Percentiles rank a stretch among this genome's conserved stretches.
These are phyloP conservation scores for Craterocephalus amniculus DNA, from an alignment of 2,797 vertebrate species.

Conservation along the genomic window DNA sequence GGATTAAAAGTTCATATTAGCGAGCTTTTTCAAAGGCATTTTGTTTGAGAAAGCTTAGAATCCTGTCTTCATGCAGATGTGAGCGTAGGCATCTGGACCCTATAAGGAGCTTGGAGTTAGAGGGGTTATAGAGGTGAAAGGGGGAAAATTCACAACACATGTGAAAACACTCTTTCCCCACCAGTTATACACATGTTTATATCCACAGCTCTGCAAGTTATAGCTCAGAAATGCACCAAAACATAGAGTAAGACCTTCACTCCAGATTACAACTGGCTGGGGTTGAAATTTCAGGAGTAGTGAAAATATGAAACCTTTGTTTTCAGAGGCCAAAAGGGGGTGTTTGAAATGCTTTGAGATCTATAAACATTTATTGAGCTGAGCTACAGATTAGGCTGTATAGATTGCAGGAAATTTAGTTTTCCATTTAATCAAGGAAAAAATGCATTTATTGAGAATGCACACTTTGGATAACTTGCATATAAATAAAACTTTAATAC, in stretches of 20 bases:
- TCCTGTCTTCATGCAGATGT: conserved; percentile 15
- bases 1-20: background rate
- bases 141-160: conserved; percentile 39
- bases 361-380: background rate
- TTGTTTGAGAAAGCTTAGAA: conserved; percentile 13
- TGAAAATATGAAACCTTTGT: background rate
- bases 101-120: conserved; percentile 13
- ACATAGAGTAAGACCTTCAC: background rate
- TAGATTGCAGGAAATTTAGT: background rate
- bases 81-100: conserved; percentile 12
- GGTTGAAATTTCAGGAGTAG: background rate
- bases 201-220: background rate
- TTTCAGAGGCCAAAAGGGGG: background rate
- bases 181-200: background rate
- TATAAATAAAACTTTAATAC: background rate
- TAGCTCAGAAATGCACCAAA: conserved; percentile 13
- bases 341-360: background rate
- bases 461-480: background rate
- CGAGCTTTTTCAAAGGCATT: background rate
- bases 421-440: background rate
- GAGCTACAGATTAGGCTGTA: background rate
- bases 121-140: conserved; percentile 4
- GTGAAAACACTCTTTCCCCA: conserved; percentile 49
- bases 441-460: background rate
- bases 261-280: background rate